Conservation (phyloP, 2,113 vertebrate genomes). For the Andinoacara biseriatus region DNA sequence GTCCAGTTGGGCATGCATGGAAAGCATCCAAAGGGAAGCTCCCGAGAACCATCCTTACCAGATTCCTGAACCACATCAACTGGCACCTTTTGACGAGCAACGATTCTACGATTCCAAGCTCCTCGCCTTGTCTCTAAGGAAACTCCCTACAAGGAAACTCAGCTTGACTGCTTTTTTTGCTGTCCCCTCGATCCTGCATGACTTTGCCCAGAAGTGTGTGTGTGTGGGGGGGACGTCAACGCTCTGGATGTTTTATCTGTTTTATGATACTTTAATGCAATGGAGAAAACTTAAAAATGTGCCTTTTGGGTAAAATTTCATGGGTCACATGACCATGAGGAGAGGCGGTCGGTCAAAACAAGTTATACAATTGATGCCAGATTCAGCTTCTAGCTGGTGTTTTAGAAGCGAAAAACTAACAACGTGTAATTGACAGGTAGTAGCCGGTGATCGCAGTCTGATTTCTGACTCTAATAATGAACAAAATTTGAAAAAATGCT, state of each 20-base stretch:
- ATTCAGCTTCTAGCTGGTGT: neutral
- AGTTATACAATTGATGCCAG: rapidly evolving
- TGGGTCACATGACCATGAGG: neutral
- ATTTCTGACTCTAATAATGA: too few species aligned
- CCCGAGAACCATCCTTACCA: neutral
- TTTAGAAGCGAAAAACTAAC: too few species aligned
- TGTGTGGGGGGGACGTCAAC: too few species aligned
- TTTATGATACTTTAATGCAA: neutral
- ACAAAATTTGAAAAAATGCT: too few species aligned
- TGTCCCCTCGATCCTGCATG: neutral
- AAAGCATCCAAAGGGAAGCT: rapidly evolving
- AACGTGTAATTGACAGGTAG: too few species aligned
- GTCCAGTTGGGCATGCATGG: neutral
- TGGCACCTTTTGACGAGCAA: neutral
- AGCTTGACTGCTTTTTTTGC: neutral
- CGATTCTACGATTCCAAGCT: neutral
- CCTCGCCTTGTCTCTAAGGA: neutral
- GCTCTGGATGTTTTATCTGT: neutral
- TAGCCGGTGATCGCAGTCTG: too few species aligned
- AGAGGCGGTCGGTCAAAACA: neutral
- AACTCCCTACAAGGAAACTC: neutral
- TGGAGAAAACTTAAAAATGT: neutral
- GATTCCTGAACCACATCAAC: neutral
- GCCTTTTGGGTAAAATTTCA: neutral
- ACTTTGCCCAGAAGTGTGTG: too few species aligned